phyloP scores from a whole-genome alignment of 1,140 invertebrate species.

The Drosophila ercepeae region DNA sequence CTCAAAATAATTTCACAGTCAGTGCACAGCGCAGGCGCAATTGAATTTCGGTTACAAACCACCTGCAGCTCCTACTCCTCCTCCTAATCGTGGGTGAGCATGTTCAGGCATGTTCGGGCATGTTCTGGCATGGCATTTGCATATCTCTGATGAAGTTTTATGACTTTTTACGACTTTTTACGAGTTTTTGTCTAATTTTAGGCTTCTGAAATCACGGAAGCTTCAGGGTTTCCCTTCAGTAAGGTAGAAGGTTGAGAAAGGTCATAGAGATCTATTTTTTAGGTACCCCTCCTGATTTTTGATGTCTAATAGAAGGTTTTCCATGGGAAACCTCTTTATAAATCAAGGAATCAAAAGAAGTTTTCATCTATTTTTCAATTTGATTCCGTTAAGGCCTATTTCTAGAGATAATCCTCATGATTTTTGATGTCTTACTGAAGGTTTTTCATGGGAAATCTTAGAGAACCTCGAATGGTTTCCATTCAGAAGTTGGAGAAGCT shows the following conservation, averaged over 20 bases:
- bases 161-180: conserved; percentile 49
- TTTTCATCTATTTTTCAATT: too few relatives aligned
- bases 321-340: too few relatives aligned
- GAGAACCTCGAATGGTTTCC: too few relatives aligned
- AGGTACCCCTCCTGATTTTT: too few relatives aligned
- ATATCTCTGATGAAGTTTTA: conserved; percentile 59
- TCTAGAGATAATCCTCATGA: too few relatives aligned
- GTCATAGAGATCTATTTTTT: not conserved
- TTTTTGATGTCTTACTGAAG: too few relatives aligned
- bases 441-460: too few relatives aligned
- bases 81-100: conserved; percentile 1
- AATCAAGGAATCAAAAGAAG: too few relatives aligned
- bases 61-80: not conserved
- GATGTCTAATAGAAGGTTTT: too few relatives aligned
- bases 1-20: conserved; percentile 68
- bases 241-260: not conserved
- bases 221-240: not conserved
- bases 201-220: conserved; percentile 13
- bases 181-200: conserved; percentile 43
- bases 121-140: conserved; percentile 55
- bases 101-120: conserved; percentile 34
- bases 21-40: conserved; percentile 45
- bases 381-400: too few relatives aligned
- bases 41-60: conserved; percentile 30
- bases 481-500: too few relatives aligned